Evolutionary conservation across 2,113 vertebrate species (phyloP), one percentile per base, ranked within the genome.

Genomic region (Tonatia bakeri): DNA sequence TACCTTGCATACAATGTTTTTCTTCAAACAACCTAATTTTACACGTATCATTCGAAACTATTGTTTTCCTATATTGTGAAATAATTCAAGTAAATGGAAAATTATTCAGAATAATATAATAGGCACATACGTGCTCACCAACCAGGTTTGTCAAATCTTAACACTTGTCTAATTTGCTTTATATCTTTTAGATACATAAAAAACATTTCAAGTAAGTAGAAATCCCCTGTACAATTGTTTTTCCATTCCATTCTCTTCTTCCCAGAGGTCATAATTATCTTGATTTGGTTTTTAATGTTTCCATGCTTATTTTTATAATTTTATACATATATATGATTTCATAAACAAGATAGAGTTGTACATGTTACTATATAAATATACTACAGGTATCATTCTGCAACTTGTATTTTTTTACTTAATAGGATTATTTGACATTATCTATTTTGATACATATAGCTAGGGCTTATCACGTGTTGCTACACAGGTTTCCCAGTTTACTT

Each of bases 11-110:
- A 15, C 38, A 10, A 61, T 88, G 14, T 85, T 93, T 93, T 36
- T 31, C 82, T 82, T 91, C 59, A 92, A 73, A 80, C 79, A 88
- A 87, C 4, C 16, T 90, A 93, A 76, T 75, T 84, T 86, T 90
- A 83, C n/a, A 12, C 40, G n/a, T 69, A 15, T 77, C 33, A 67
- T 36, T 67, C 75, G 47, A 91, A 85, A 72, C 12, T 59, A 73
- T 91, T 93, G 50, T 85, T 92, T 88, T 77, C 52, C 43, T 86
- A 5, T 61, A 76, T 83, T 83, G 56, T 75, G 47, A 75, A 89
- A 80, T 80, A 89, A 93, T 85, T 91, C 36, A 72, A 90, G 50
- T 38, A 80, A 92, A 87, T 94, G 28, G 17, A 84, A 76, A 85
- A 67, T 5, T 77, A 59, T 45, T 45, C 13, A 76, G 73, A 91